A percentile compares a stretch with the other conserved stretches of the same genome.
Conservation (phyloP, 2,888 invertebrate genomes). For the Agrotis puta region DNA sequence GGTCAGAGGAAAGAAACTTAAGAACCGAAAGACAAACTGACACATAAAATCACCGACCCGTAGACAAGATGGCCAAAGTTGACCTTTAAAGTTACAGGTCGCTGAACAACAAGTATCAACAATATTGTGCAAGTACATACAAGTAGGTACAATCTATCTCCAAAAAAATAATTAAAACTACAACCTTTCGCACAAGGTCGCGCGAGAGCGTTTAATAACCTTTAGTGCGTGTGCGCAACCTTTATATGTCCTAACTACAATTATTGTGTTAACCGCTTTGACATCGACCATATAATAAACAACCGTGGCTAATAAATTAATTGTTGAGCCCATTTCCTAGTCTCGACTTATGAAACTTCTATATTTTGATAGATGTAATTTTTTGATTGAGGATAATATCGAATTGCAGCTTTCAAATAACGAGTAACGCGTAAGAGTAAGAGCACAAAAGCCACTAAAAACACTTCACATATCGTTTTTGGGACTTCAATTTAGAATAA, state of each 20-base stretch:
- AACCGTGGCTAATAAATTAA: constrained; percentile 22
- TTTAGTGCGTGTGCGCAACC: constrained; percentile 32
- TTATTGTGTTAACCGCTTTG: constrained; percentile 40
- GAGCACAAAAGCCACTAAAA: no score
- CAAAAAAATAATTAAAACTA: constrained; percentile 28
- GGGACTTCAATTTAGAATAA: no score
- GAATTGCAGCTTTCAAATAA: constrained; percentile 3
- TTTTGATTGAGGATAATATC: constrained; percentile 3
- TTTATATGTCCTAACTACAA: constrained; percentile 41
- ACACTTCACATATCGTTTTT: neutral
- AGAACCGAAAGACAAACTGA: neutral
- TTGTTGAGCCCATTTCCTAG: constrained; percentile 29
- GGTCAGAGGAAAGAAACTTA: neutral
- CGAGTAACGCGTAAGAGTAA: no score
- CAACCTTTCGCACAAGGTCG: constrained; percentile 46
- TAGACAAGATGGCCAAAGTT: neutral
- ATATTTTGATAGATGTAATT: constrained; percentile 15
- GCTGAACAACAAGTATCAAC: constrained; percentile 11
- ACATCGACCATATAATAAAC: constrained; percentile 12
- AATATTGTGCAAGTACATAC: constrained; percentile 32
- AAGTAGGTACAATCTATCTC: neutral
- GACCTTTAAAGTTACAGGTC: constrained; percentile 37
- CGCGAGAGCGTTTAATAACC: constrained; percentile 44
- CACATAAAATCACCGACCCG: neutral
- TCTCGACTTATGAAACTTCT: constrained; percentile 23